Evolutionary conservation across 2,888 invertebrate species (phyloP).

Genomic region (Nineta flava): DNA sequence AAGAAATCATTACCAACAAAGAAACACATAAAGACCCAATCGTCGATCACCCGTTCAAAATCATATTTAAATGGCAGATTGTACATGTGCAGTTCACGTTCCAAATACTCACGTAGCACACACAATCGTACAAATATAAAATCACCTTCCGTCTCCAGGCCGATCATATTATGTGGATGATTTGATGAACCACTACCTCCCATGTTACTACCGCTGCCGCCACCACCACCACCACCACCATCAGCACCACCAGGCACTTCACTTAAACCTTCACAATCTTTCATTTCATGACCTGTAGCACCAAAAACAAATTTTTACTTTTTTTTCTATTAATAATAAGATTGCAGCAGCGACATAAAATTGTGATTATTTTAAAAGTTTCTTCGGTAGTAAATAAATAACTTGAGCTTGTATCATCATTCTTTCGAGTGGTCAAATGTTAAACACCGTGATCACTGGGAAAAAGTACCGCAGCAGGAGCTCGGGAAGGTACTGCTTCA

Average conservation of each 20-base stretch:
- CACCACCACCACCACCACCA: no score
- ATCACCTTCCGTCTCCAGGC: slow-evolving; percentile 58
- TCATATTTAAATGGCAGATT: slow-evolving; percentile 88
- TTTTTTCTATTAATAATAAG: not conserved
- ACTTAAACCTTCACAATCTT: slow-evolving; percentile 70
- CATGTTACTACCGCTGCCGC: no score
- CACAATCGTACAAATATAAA: slow-evolving; percentile 89
- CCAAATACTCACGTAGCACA: slow-evolving; percentile 86
- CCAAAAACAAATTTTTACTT: not conserved
- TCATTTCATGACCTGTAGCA: slow-evolving; percentile 73
- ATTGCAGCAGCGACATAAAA: not conserved
- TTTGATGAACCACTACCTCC: no score
- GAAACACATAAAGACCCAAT: slow-evolving; percentile 99
- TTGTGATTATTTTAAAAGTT: no score
- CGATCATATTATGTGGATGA: slow-evolving; percentile 39
- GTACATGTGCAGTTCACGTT: slow-evolving; percentile 76
- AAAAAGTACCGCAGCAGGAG: no score
- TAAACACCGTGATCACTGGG: no score
- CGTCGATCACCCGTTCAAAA: slow-evolving; percentile 89
- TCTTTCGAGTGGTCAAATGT: no score
- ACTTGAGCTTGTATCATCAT: no score
- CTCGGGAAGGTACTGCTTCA: no score
- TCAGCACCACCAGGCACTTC: slow-evolving; percentile 27
- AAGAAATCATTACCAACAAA: slow-evolving; percentile 99
- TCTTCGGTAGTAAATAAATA: no score